Evolutionary conservation across 2,888 invertebrate species (phyloP).

Genomic region (Nebria brevicollis): DNA sequence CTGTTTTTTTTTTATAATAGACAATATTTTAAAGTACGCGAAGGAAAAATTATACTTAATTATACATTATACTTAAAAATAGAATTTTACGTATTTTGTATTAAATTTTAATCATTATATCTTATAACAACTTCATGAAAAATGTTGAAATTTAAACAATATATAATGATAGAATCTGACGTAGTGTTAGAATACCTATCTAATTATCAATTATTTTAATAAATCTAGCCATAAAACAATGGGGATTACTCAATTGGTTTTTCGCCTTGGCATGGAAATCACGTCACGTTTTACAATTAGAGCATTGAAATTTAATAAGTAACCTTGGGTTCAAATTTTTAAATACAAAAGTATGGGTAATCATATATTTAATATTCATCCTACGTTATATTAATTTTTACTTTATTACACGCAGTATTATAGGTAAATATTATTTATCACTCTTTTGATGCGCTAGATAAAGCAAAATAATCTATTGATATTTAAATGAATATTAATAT

Average conservation of each 20-base stretch:
- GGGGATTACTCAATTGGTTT: slow-evolving; percentile 32
- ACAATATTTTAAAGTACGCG: too few relatives aligned
- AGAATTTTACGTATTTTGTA: too few relatives aligned
- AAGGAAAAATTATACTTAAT: too few relatives aligned
- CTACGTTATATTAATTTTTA: background rate
- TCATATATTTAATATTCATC: background rate
- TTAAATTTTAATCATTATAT: background rate
- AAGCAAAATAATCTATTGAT: too few relatives aligned
- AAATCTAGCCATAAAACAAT: background rate
- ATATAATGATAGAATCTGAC: slow-evolving; percentile 5
- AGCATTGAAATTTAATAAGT: slow-evolving; percentile 23
- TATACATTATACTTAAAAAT: too few relatives aligned
- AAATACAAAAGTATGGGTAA: background rate
- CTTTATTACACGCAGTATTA: too few relatives aligned
- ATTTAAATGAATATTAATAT: background rate
- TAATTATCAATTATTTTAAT: slow-evolving; percentile 12
- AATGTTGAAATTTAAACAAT: background rate
- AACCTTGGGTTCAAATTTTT: background rate
- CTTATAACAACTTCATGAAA: background rate
- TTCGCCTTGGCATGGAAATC: slow-evolving; percentile 22
- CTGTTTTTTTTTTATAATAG: background rate
- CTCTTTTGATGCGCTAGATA: too few relatives aligned
- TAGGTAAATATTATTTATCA: too few relatives aligned
- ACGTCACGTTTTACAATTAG: slow-evolving; percentile 41
- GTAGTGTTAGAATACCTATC: slow-evolving; percentile 5